Evolutionary conservation across 1,140 invertebrate genomes (phyloP), one percentile per base, ranked within the genome.

Genomic region (Apocrypta bakeri): DNA sequence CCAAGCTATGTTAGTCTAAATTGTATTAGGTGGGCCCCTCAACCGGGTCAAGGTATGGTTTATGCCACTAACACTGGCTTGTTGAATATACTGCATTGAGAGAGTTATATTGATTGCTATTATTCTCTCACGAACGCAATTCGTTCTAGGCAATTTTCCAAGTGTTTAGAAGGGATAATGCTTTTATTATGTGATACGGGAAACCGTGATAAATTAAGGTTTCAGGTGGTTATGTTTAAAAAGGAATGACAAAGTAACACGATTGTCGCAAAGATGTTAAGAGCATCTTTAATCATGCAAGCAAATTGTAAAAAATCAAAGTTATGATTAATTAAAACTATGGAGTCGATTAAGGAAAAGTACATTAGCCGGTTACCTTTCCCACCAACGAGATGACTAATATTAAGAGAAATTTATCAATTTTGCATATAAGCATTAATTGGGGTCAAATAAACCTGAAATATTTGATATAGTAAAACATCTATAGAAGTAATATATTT

Each of bases 11-110:
- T 94, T 76, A 96, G 95, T 89, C 92, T 97, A 12, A 98, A 97
- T 92, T 97, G 96, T 85, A 96, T 97, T 40, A 92, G 96, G 74
- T 98, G 96, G 96, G 93, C 96, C 24, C 96, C 96, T 0, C 93
- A 94, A 33, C 93, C 96, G 17, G 97, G 97, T 0, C 95, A 97
- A 88, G 97, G 96, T 1, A 93, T 97, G 73, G 95, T 97, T 40
- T 97, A 97, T 90, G 96, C 96, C 2, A 97, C 97, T 63, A 97
- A 96, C 87, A 95, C 95, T 64, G 97, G 97, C 73, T 95, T 96
- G 87, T 92, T 98, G 14, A 94, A 95, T 85, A 94, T 97, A 86
- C 92, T 96, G 12, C 87, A 90, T 86, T 90, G 85, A 76, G 12
- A 29, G 33, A 6, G 12, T 17, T 17, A 24, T 9, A 12, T 64